Base-by-base conservation (phyloP, 2,888 invertebrate species). In the Dilophus febrilis region DNA sequence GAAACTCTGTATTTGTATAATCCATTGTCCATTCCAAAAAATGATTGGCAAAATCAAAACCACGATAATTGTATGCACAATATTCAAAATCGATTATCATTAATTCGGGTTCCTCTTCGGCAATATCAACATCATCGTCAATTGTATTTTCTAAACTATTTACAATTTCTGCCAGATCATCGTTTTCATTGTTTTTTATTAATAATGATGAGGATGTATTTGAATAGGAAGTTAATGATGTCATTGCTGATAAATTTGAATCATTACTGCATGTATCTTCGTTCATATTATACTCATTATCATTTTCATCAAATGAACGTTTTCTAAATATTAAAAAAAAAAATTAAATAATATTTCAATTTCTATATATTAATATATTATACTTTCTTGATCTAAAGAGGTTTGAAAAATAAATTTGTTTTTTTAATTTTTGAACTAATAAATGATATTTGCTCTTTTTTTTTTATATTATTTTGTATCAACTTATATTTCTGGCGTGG, bases 41-140 rank as follows among this genome's bases (percentile, higher is more conserved):
- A 54, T 94, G 94, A 61, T 94, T 94, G 3, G 92, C 92, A 37
- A 94, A 66, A 60, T 94, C 94, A 60, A 91, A 94, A 1, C 82
- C 90, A 38, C 92, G 69, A 51, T 86, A 86, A 57, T 94, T 92
- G 63, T 94, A 94, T 0, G 91, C 85, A 59, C 91, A 91, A 56
- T 92, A 94, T 62, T 94, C 92, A 57, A 87, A 94, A 58, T 94
- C 94, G 53, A 87, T 88, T 22, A 88, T 67, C 13, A 83, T 79
- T 27, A 88, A 61, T 46, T 72, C 1, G 75, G 74, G 39, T 71
- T 69, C 0, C 66, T 66, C 12, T 4, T n/a, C 12, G 4, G 29
- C 4, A 29, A 8, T n/a, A 29, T 13, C 12, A n/a, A n/a, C n/a
- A n/a, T n/a, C n/a, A n/a, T n/a, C n/a, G n/a, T n/a, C n/a, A n/a